A percentile compares a stretch with the other conserved stretches of the same genome.
phyloP scores from a whole-genome alignment of 2,888 invertebrate species.

The Pachliopta kotzebuea region DNA sequence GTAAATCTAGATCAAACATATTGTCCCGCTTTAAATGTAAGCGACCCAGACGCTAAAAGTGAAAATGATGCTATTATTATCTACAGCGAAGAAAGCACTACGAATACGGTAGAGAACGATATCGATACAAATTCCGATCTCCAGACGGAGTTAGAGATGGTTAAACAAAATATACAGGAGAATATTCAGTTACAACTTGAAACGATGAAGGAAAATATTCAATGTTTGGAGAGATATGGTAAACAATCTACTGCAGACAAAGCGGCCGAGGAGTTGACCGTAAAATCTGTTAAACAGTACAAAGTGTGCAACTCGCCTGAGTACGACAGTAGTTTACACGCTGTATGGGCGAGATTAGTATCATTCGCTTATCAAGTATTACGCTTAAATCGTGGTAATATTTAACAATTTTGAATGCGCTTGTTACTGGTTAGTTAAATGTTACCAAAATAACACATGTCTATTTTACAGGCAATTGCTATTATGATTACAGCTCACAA shows the following conservation, averaged over 20 bases:
- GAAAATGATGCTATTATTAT: conserved; percentile 43
- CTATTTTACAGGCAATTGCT: conserved; percentile 62
- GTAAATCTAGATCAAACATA: conserved; percentile 22
- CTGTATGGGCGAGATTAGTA: conserved; percentile 64
- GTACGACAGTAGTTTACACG: conserved; percentile 42
- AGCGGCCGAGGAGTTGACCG: conserved; percentile 36
- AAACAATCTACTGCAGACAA: conserved; percentile 43
- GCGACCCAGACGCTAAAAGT: conserved; percentile 28
- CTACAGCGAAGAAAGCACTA: conserved; percentile 40
- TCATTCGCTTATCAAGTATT: conserved; percentile 65
- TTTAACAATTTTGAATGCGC: not conserved
- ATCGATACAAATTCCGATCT: conserved; percentile 41
- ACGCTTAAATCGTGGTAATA: conserved; percentile 58
- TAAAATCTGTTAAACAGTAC: conserved; percentile 26
- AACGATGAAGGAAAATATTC: conserved; percentile 52
- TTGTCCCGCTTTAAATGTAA: conserved; percentile 3
- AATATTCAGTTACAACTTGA: conserved; percentile 54
- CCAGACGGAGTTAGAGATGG: conserved; percentile 41
- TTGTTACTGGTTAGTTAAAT: not conserved
- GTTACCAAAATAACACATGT: not conserved
- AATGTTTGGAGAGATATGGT: conserved; percentile 49
- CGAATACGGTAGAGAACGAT: conserved; percentile 46
- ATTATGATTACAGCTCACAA: conserved; percentile 67
- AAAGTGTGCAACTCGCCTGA: conserved; percentile 34
- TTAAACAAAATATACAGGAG: conserved; percentile 45